These are phyloP conservation scores for Oscheius onirici DNA, from an alignment of 2,888 invertebrate species.

Conservation along the genomic window DNA sequence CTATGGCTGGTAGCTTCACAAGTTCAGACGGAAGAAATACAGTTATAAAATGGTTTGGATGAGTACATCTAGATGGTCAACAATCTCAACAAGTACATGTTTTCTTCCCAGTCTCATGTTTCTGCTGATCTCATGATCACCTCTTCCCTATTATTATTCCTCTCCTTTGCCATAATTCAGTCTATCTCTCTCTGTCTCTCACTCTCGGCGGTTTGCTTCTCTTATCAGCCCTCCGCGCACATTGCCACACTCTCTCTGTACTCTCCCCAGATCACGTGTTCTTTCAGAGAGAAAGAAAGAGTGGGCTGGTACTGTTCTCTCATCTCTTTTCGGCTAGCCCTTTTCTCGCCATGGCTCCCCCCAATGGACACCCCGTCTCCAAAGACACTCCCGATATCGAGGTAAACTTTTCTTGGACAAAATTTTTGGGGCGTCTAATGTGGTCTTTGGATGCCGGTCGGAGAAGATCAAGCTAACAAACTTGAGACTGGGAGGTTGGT, in stretches of 20 bases:
- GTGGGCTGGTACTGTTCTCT: constrained; percentile 6
- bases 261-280: not conserved
- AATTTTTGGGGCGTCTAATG: too few relatives aligned
- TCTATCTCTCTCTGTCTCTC: not conserved
- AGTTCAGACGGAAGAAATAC: too few relatives aligned
- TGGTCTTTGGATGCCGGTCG: too few relatives aligned
- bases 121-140: not conserved
- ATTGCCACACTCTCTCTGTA: not conserved
- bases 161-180: not conserved
- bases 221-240: not conserved
- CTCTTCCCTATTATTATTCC: not conserved
- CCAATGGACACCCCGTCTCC: constrained; percentile 31
- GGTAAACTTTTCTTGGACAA: constrained; percentile 32
- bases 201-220: not conserved
- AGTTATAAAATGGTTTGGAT: too few relatives aligned
- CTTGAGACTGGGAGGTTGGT: too few relatives aligned
- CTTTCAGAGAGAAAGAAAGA: not conserved
- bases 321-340: not conserved
- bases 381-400: constrained; percentile 60
- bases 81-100: too few relatives aligned
- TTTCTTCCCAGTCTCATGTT: not conserved
- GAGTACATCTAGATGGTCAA: too few relatives aligned
- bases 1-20: too few relatives aligned
- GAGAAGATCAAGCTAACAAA: too few relatives aligned
- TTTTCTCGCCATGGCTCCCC: constrained; percentile 29